phyloP scores from a whole-genome alignment of 2,113 vertebrate genomes.

The Hippocampus mohnikei region DNA sequence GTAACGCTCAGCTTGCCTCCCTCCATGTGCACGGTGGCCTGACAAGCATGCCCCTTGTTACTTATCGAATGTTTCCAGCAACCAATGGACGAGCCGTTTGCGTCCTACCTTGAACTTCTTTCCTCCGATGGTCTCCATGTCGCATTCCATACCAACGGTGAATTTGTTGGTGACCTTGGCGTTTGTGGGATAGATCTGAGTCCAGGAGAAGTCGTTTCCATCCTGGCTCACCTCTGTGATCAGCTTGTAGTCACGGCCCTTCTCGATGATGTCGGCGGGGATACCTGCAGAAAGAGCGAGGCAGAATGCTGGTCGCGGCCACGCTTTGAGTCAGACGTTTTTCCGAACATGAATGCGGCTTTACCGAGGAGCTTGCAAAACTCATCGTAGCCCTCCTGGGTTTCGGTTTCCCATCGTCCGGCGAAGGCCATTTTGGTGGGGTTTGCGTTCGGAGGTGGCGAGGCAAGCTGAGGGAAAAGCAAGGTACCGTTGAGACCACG shows the following conservation, averaged over 20 bases:
- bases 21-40: constrained; percentile 63
- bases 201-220: constrained; percentile 83
- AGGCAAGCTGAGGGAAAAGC: constrained; percentile 46
- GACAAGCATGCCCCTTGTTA: constrained; percentile 13
- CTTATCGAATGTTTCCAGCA: not conserved
- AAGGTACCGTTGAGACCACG: constrained; percentile 36
- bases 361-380: constrained; percentile 80
- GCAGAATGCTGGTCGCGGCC: not conserved
- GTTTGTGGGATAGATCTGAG: constrained; percentile 78
- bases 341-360: constrained; percentile 3
- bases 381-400: constrained; percentile 81
- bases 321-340: not conserved
- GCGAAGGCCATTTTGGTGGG: constrained; percentile 75
- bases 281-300: constrained; percentile 71
- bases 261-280: constrained; percentile 77
- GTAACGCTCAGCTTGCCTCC: constrained; percentile 57
- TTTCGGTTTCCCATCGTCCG: constrained; percentile 82
- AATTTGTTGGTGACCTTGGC: constrained; percentile 82
- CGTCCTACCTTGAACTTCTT: constrained; percentile 88
- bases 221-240: constrained; percentile 84
- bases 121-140: constrained; percentile 88
- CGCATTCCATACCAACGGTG: constrained; percentile 77
- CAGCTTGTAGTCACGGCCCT: constrained; percentile 81
- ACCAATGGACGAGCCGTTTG: constrained; percentile 31
- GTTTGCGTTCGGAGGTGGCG: constrained; percentile 31